Base-by-base conservation (phyloP, 2,797 vertebrate genomes). In the Anguilla obscura region DNA sequence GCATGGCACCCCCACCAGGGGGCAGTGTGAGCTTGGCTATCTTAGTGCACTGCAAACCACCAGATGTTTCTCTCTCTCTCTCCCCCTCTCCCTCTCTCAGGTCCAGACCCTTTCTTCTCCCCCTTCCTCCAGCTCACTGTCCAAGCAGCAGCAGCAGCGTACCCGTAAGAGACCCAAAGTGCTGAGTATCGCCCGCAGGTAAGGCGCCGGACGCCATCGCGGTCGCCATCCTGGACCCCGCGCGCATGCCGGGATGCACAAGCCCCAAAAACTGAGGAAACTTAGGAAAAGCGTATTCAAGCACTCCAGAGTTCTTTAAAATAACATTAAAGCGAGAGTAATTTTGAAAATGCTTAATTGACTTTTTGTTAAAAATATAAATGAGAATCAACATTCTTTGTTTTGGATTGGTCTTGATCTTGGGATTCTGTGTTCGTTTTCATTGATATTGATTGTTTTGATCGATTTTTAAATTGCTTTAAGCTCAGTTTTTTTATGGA, bases 131-230 rank as follows among this genome's bases (percentile, higher is more conserved):
- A 88, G 93, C 66, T 95, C 91, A 88, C 95, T 93, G 60, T 96
- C 97, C 88, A 96, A 95, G 86, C 94, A 93, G 36, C 97, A 97
- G 79, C 95, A 93, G 36, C 97, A 97, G 79, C 95, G 98, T 50
- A 92, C 95, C 88, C 95, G 98, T 88, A 99, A 99, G 90, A 96
- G 97, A 90, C 94, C 96, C 48, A 98, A 98, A 93, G 97, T 99
- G 86, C 93, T 99, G 0, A 98, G 96, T 90, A 94, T 99, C 93
- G 98, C 98, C 86, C 97, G 97, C 95, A 98, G 97, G 99, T 99
- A 94, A 84, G 92, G 7, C 54, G 2, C 2, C 54, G 1, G 54
- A 56, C 54, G 1, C 2, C 2, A 33, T 33, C 30, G 12, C 27
- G 16, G 1, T 36, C 3, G 16, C 60, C 16, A 24, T 18, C 21